Base-by-base conservation (phyloP, 2,113 vertebrate genomes). In the Channa maculata region DNA sequence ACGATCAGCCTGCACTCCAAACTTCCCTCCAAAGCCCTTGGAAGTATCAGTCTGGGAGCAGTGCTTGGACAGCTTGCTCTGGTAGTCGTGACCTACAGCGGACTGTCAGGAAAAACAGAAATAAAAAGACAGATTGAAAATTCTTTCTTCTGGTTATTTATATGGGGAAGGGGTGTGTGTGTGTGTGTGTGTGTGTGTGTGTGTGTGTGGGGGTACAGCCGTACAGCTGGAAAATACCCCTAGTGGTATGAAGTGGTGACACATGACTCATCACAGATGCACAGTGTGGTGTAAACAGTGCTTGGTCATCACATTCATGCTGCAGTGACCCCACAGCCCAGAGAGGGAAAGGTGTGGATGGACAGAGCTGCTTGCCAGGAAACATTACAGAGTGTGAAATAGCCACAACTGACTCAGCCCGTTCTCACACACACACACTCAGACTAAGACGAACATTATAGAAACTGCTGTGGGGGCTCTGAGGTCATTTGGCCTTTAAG, bases 11-110 rank as follows among this genome's bases (percentile, higher is more conserved):
- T 99, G 96, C 1, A 99, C 95, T 0, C 98, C 98, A 61, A 96
- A 99, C 88, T 98, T 98, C 46, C 98, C 98, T 49, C 98, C 97
- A 6, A 99, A 99, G 0, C 98, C 98, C 50, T 96, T 96, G 33
- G 95, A 95, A 0, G 95, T 96, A 86, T 99, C 97, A 0, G 97
- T 96, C 51, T 99, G 98, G 6, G 98, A 99, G 86, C 97, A 98
- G 79, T 99, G 97, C 83, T 97, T 96, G 44, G 97, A 95, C 45
- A 99, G 90, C 37, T 96, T 94, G 51, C 95, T 95, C 85, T 97
- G 96, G 75, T 99, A 99, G 46, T 98, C 97, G 0, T 99, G 97
- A 66, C 97, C 98, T 24, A 99, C 96, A 0, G 98, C 98, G 14
- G 96, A 98, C 98, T 99, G 85, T 53, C 0, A 0, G 63, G 24